Conservation (phyloP, 2,888 invertebrate species). For the Abscondita cerata region DNA sequence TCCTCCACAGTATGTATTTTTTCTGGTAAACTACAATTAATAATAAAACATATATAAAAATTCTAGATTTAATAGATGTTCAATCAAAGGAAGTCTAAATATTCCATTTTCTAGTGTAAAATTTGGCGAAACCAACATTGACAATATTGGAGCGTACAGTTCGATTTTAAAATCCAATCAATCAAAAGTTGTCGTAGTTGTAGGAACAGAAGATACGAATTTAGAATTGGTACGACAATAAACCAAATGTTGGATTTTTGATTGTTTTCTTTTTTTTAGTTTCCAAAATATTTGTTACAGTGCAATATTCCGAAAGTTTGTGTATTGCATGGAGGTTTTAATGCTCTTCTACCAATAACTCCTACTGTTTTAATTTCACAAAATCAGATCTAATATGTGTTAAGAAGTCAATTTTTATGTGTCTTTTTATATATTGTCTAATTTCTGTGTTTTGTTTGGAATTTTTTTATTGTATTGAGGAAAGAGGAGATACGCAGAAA, state of each 20-base stretch:
- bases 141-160: conserved; percentile 72
- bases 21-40: conserved; percentile 54
- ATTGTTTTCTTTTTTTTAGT: conserved; percentile 64
- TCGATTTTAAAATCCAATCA: conserved; percentile 68
- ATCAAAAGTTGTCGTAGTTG: conserved; percentile 74
- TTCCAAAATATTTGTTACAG: conserved; percentile 84
- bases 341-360: conserved; percentile 73
- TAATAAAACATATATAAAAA: conserved; percentile 46
- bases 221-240: conserved; percentile 69
- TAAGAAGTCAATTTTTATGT: too few relatives aligned
- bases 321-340: conserved; percentile 86
- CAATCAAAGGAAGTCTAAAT: conserved; percentile 83
- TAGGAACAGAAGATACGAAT: conserved; percentile 80
- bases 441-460: too few relatives aligned
- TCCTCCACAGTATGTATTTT: conserved; percentile 64
- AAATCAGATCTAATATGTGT: conserved; percentile 34
- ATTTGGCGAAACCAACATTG: conserved; percentile 72
- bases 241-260: conserved; percentile 10
- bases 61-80: conserved; percentile 76
- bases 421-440: too few relatives aligned
- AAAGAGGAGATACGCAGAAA: too few relatives aligned
- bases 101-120: conserved; percentile 86
- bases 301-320: conserved; percentile 82
- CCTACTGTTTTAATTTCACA: conserved; percentile 62
- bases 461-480: too few relatives aligned